Percentiles rank a stretch among this genome's conserved stretches.
phyloP scores from a whole-genome alignment of 1,140 invertebrate genomes.

The Drosophila novamexicana region DNA sequence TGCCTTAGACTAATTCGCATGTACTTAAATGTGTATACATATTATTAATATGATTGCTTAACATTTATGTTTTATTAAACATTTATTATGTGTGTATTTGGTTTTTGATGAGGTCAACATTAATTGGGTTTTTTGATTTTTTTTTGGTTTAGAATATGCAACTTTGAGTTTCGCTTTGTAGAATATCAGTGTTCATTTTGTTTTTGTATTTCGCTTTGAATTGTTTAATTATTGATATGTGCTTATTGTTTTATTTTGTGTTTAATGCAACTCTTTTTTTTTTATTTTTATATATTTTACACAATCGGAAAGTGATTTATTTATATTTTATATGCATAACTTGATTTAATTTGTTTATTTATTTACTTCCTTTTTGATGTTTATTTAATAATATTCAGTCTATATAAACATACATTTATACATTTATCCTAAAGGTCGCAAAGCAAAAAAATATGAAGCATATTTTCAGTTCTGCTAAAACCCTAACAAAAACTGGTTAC shows the following conservation, averaged over 20 bases:
- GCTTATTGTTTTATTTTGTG: conserved; percentile 66
- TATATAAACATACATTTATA: conserved; percentile 83
- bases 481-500: conserved; percentile 57
- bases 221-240: conserved; percentile 68
- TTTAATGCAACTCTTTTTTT: conserved; percentile 48
- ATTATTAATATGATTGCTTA: conserved; percentile 66
- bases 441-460: conserved; percentile 53
- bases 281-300: conserved; percentile 42
- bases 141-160: conserved; percentile 40
- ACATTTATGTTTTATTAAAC: conserved; percentile 55
- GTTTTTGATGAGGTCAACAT: conserved; percentile 70
- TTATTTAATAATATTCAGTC: conserved; percentile 81
- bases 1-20: conserved; percentile 47
- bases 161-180: conserved; percentile 44
- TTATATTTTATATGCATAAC: conserved; percentile 31
- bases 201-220: conserved; percentile 9
- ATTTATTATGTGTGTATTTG: conserved; percentile 40
- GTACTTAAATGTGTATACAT: conserved; percentile 38
- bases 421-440: conserved; percentile 69
- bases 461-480: conserved; percentile 64
- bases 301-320: conserved; percentile 37
- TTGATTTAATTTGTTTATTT: conserved; percentile 30
- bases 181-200: conserved; percentile 35
- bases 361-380: conserved; percentile 38
- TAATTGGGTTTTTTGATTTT: conserved; percentile 44